These are phyloP conservation scores for Drymodes brunneopygia DNA, from an alignment of 2,113 vertebrate species.

Conservation along the genomic window DNA sequence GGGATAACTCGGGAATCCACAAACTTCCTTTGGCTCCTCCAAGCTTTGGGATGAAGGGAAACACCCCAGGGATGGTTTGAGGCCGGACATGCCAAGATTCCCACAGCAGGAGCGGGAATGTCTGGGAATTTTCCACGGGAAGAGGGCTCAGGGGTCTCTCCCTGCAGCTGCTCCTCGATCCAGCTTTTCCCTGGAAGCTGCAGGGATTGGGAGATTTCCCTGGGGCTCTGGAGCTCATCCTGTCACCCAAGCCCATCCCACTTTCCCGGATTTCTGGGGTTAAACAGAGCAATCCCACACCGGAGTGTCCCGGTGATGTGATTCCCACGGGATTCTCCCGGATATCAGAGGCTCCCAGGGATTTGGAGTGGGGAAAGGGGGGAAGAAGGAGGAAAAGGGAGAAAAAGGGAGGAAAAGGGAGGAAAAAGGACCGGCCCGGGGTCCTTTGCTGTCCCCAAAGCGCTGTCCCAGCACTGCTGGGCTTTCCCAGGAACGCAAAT, in stretches of 20 bases:
- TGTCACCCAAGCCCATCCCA: background rate
- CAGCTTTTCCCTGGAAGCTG: background rate
- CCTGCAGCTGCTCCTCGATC: background rate
- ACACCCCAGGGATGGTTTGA: background rate
- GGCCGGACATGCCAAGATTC: background rate
- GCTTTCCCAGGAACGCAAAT: background rate
- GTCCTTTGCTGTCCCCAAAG: background rate
- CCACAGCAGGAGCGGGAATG: fast-evolving
- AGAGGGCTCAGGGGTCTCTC: background rate
- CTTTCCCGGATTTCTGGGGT: background rate
- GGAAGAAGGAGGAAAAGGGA: background rate
- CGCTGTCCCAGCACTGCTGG: background rate
- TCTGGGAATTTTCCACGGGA: background rate
- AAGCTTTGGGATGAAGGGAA: background rate
- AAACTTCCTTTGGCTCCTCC: background rate
- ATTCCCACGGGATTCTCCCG: background rate
- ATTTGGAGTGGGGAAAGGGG: background rate
- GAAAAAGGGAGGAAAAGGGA: background rate
- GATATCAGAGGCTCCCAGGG: background rate
- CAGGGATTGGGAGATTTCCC: background rate
- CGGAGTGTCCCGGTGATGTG: too few species aligned
- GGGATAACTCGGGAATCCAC: background rate
- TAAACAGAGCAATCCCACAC: too few species aligned
- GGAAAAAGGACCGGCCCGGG: background rate
- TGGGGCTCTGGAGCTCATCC: background rate